phyloP scores from a whole-genome alignment of 2,888 invertebrate genomes.

The Cheilosia vernalis region DNA sequence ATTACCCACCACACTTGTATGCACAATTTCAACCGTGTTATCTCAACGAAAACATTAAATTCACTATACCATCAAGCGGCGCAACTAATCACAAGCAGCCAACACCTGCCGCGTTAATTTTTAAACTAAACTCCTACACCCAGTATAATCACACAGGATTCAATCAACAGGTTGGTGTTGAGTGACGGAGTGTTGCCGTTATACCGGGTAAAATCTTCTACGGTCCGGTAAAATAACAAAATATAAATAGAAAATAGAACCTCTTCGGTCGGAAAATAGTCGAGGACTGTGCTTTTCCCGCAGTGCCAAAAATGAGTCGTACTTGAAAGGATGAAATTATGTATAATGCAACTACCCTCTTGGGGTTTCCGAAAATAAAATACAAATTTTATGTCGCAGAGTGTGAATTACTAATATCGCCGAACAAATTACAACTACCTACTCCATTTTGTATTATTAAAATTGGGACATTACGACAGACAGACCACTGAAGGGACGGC shows the following conservation, averaged over 20 bases:
- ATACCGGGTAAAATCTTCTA: not conserved
- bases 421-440: not conserved
- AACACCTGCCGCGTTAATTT: slow-evolving; percentile 62
- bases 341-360: slow-evolving; percentile 13
- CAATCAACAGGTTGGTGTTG: slow-evolving; percentile 49
- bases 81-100: slow-evolving; percentile 32
- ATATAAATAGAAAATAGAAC: slow-evolving; percentile 20
- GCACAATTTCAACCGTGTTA: slow-evolving; percentile 9
- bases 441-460: slow-evolving; percentile 32
- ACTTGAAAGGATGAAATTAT: slow-evolving; percentile 24
- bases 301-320: not conserved
- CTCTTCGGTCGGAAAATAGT: slow-evolving; percentile 23
- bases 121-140: slow-evolving; percentile 50
- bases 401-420: slow-evolving; percentile 53
- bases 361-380: not conserved
- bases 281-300: slow-evolving; percentile 7
- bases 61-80: not conserved
- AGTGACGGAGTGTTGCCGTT: slow-evolving; percentile 50
- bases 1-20: not conserved
- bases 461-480: slow-evolving; percentile 11
- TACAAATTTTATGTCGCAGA: slow-evolving; percentile 14
- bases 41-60: slow-evolving; percentile 8
- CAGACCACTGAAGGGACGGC: slow-evolving; percentile 3
- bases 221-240: slow-evolving; percentile 4
- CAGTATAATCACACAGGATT: not conserved